Conservation (phyloP, 2,888 invertebrate genomes). For the Oxystoma pomonae region DNA sequence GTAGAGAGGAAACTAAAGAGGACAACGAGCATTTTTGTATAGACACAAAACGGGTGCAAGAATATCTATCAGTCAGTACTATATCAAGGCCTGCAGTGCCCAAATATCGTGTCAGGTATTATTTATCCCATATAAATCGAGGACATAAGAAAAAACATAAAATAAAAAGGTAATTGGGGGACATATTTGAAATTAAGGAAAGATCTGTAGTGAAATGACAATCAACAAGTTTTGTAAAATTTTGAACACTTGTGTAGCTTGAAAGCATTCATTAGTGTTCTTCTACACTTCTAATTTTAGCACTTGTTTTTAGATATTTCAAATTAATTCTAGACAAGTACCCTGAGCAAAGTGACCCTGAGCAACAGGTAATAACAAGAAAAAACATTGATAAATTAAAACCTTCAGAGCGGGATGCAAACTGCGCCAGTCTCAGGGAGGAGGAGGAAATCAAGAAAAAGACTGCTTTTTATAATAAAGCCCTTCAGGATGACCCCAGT, state of each 20-base stretch:
- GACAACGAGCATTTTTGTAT: slow-evolving; percentile 28
- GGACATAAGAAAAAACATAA: slow-evolving; percentile 33
- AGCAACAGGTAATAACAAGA: slow-evolving; percentile 34
- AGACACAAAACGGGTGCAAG: slow-evolving; percentile 47
- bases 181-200: slow-evolving; percentile 25
- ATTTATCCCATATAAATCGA: slow-evolving; percentile 29
- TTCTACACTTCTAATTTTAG: no score
- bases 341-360: slow-evolving; percentile 29
- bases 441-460: slow-evolving; percentile 51
- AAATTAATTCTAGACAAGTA: slow-evolving; percentile 10
- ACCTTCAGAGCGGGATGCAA: slow-evolving; percentile 28
- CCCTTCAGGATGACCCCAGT: slow-evolving; percentile 49
- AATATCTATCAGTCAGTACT: slow-evolving; percentile 57
- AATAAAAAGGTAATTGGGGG: slow-evolving; percentile 39
- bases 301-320: neutral
- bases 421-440: slow-evolving; percentile 40
- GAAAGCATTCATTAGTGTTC: no score
- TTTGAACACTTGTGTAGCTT: no score
- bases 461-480: slow-evolving; percentile 54
- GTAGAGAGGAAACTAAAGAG: slow-evolving; percentile 17
- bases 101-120: slow-evolving; percentile 46
- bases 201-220: neutral
- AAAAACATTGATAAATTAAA: slow-evolving; percentile 27
- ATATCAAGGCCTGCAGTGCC: slow-evolving; percentile 63
- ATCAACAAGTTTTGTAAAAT: neutral